phyloP scores from a whole-genome alignment of 2,797 vertebrate genomes.

The Amazonetta brasiliensis region DNA sequence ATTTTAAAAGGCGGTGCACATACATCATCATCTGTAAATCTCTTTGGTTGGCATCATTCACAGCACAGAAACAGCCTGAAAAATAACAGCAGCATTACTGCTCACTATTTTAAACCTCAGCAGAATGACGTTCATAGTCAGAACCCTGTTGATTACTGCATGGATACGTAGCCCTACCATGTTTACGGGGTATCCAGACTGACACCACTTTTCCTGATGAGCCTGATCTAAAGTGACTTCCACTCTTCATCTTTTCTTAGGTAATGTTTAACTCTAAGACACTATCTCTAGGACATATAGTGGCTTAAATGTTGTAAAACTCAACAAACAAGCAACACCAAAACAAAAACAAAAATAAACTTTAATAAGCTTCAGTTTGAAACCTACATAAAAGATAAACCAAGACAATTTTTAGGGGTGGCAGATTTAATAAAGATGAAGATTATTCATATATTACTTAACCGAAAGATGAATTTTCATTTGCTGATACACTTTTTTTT shows the following conservation, averaged over 20 bases:
- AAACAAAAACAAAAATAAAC: no score
- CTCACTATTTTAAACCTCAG: neutral
- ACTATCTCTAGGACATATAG: neutral
- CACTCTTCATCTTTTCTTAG: neutral
- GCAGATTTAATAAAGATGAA: neutral
- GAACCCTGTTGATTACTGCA: neutral
- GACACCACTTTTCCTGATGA: neutral
- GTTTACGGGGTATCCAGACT: neutral
- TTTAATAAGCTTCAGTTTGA: neutral
- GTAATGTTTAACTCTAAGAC: neutral
- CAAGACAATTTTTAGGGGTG: neutral
- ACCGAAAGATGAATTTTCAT: neutral
- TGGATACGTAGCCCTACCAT: neutral
- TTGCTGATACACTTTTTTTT: neutral
- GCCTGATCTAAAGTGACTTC: neutral
- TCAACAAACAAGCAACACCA: neutral
- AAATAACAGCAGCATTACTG: neutral
- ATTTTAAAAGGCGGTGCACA: neutral
- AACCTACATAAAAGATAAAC: neutral
- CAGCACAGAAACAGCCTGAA: neutral
- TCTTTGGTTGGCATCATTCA: neutral
- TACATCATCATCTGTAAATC: neutral
- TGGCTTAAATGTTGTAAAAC: neutral
- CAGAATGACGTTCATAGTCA: accelerated
- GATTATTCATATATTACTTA: neutral